phyloP scores from a whole-genome alignment of 1,140 invertebrate genomes.

The Rhopalosiphum padi region DNA sequence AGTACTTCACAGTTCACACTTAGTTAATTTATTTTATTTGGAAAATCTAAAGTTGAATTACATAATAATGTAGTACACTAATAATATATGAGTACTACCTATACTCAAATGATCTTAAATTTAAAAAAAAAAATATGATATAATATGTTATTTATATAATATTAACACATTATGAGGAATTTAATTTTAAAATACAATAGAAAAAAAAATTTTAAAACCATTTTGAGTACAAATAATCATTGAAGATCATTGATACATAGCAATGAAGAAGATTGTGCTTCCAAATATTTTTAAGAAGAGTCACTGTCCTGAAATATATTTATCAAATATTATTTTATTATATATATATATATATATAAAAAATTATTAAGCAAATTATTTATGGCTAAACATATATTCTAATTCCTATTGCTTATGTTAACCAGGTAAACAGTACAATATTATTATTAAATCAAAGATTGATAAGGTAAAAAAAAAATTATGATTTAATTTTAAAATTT shows the following conservation, averaged over 20 bases:
- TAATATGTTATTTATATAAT: constrained; percentile 13
- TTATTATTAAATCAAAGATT: not conserved
- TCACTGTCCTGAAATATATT: constrained; percentile 54
- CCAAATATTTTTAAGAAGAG: constrained; percentile 42
- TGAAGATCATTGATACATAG: not conserved
- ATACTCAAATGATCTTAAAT: not conserved
- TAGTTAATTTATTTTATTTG: not conserved
- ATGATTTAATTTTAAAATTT: not conserved
- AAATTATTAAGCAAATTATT: not conserved
- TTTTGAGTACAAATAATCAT: not conserved
- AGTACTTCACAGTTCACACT: not conserved
- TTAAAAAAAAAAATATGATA: not conserved
- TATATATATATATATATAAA: not conserved
- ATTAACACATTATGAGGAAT: not conserved
- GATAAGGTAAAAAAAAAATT: not conserved
- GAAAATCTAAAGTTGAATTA: not conserved
- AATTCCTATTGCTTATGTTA: not conserved
- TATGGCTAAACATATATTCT: not conserved
- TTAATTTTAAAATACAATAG: not conserved
- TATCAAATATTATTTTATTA: constrained; percentile 22
- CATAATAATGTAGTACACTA: not conserved
- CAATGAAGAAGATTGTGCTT: constrained; percentile 19
- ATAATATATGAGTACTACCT: not conserved
- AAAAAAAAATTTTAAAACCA: not conserved
- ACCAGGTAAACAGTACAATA: not conserved